Base-by-base conservation (phyloP, 2,797 vertebrate genomes). In the Alcedo quadribrachys region DNA sequence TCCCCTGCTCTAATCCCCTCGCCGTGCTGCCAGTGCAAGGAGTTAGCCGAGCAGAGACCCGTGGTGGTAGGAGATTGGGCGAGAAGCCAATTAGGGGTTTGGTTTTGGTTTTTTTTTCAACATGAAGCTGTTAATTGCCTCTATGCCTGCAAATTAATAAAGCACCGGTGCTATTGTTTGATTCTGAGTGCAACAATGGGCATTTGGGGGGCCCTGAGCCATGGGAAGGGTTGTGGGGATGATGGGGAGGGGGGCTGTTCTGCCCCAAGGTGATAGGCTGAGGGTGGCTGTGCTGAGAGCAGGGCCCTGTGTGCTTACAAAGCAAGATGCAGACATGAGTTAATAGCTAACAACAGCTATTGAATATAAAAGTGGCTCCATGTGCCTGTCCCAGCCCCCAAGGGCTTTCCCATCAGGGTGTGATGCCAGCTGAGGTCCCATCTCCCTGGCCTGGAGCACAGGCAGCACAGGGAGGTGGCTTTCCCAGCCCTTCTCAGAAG, bases 251-350 rank as follows among this genome's bases (percentile, higher is more conserved):
- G 53, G 28, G 19, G 48, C 18, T 43, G 19, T 14, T 21, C n/a
- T 5, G 2, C 18, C 42, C 48, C 27, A 2, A 5, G 0, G 0
- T 8, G 20, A 42, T 1, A 14, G 8, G 25, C 43, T 6, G 3
- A 35, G 57, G 14, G 15, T 5, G 62, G 62, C 32, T 22, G 18
- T 33, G 18, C 60, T 8, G 24, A 33, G 30, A 20, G 8, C 13
- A 18, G 2, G 10, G 78, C 65, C 46, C 55, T 32, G 12, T 6
- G 0, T 5, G 33, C 24, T 35, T 15, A 15, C 2, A 5, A 8
- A 51, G 45, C 15, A 9, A 20, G 24, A n/a, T 20, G 40, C 33
- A 5, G 51, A 46, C 70, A 10, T 13, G 2, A 0, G 1, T 18
- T 35, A 21, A 50, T 35, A 50, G 32, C 28, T 30, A 45, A 17